A percentile compares a stretch with the other conserved stretches of the same genome.
phyloP scores from a whole-genome alignment of 1,140 invertebrate species.

The Condylostylus longicornis region DNA sequence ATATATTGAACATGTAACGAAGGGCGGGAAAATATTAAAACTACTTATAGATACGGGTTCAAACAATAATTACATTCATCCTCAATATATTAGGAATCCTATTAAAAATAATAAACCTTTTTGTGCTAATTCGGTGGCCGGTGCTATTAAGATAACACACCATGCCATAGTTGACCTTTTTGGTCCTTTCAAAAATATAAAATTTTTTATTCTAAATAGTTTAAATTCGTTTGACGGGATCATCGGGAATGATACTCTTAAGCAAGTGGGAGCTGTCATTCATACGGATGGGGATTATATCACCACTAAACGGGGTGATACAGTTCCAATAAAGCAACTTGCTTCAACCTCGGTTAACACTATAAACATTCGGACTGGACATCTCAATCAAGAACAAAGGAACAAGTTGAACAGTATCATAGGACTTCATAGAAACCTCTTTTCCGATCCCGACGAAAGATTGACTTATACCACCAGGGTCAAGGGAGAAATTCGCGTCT shows the following conservation, averaged over 20 bases:
- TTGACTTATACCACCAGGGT: neutral
- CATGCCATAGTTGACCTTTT: conserved; percentile 6
- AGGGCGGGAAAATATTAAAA: conserved; percentile 4
- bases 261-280: neutral
- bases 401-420: neutral
- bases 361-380: neutral
- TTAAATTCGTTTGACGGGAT: neutral
- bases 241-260: conserved; percentile 1
- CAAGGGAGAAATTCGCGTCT: neutral
- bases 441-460: neutral
- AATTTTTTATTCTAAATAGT: conserved; percentile 3
- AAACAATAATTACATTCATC: conserved; percentile 3
- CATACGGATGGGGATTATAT: neutral
- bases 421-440: neutral
- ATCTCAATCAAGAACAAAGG: neutral
- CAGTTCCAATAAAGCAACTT: neutral
- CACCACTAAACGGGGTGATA: too few relatives aligned
- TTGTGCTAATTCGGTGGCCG: conserved; percentile 1
- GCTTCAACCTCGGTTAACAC: neutral
- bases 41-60: conserved; percentile 9
- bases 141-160: conserved; percentile 4
- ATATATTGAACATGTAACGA: conserved; percentile 3
- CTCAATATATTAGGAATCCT: neutral
- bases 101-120: neutral
- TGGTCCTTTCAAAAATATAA: conserved; percentile 1